phyloP scores from a whole-genome alignment of 2,888 invertebrate genomes.

The Ichneumon xanthorius region DNA sequence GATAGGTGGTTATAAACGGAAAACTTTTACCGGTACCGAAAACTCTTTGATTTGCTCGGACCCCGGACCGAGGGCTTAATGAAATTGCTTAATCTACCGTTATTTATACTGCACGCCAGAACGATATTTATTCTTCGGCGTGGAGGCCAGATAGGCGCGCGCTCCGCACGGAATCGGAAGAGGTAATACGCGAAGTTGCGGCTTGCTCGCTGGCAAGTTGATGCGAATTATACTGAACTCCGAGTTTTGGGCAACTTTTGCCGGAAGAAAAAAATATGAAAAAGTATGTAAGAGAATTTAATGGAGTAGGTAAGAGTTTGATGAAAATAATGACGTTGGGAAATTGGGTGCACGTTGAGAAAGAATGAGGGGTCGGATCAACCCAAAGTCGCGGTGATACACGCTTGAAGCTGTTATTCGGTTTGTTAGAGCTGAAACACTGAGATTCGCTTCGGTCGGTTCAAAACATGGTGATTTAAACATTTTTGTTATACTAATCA shows the following conservation, averaged over 20 bases:
- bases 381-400: too few relatives aligned
- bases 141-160: conserved; percentile 7
- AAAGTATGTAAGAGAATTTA: conserved; percentile 3
- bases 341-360: background rate
- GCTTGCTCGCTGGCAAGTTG: background rate
- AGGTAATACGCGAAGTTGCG: conserved; percentile 37
- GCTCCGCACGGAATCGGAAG: conserved; percentile 48
- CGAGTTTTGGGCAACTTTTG: conserved; percentile 37
- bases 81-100: conserved; percentile 75
- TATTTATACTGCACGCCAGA: conserved; percentile 70
- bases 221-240: conserved; percentile 49
- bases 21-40: conserved; percentile 62
- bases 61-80: conserved; percentile 67
- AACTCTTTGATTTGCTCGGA: conserved; percentile 64
- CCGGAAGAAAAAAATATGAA: conserved; percentile 18
- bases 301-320: background rate
- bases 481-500: too few relatives aligned
- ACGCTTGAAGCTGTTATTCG: too few relatives aligned
- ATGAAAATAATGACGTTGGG: conserved; percentile 27
- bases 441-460: background rate
- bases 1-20: conserved; percentile 67
- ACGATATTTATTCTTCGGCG: conserved; percentile 67
- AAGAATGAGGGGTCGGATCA: too few relatives aligned
- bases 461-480: too few relatives aligned
- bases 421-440: too few relatives aligned